Base-by-base conservation (phyloP, 2,797 vertebrate genomes). In the Tragopan temminckii region DNA sequence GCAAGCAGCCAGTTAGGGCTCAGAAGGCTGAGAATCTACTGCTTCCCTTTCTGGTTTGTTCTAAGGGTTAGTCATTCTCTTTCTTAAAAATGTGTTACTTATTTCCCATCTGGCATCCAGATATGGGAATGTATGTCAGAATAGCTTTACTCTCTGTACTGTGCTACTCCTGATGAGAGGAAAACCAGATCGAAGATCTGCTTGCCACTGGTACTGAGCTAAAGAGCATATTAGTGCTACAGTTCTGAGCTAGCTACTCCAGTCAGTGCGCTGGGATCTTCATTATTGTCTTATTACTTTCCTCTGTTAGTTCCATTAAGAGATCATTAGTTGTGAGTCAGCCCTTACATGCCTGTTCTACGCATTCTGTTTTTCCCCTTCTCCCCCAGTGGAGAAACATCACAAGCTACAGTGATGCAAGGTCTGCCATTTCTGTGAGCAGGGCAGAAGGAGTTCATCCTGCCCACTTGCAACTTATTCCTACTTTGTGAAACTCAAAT, bases 81-180 rank as follows among this genome's bases (percentile, higher is more conserved):
- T 86, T 95, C 87, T 67, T 93, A 38, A 91, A 96, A 94, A 95
- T 64, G 68, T 86, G 77, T 88, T 92, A 79, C 57, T 95, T 91
- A 90, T 87, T 95, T 94, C 89, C 85, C 90, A 95, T 92, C 92
- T 95, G 93, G 92, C 93, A 88, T 58, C 52, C 93, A 93, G 87
- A 85, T 89, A 87, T 5, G 77, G 82, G 70, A 88, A 89, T 81
- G 15, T 59, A 89, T 90, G 82, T 93, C 80, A 90, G 74, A 96
- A 85, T 72, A 88, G 67, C 63, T 78, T 69, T 76, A 19, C 59
- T 84, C 74, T 70, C 80, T 94, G 94, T 52, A 81, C 75, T 84
- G 46, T 92, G 76, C 63, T 85, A 12, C 82, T 92, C 40, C 57
- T 81, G 67, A 79, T 71, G 59, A 94, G 84, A 92, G 27, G 16